These are phyloP conservation scores for Tyto alba DNA, from an alignment of 2,113 vertebrate species.

Conservation along the genomic window DNA sequence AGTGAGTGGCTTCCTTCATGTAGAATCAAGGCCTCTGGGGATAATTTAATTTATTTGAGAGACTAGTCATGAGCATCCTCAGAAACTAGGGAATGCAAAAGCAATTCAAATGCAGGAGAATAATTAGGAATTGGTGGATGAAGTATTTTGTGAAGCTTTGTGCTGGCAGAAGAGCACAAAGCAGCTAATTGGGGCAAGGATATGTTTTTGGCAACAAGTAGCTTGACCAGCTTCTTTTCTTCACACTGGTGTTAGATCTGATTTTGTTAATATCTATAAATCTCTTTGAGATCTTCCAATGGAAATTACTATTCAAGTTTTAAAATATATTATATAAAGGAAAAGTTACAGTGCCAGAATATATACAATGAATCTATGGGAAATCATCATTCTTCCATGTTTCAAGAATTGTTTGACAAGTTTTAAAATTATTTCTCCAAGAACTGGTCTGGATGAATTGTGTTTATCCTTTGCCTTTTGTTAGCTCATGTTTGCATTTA, in stretches of 20 bases:
- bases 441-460: conserved; percentile 53
- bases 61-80: not conserved
- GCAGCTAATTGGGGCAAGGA: not conserved
- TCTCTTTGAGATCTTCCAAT: conserved; percentile 11
- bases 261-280: conserved; percentile 2
- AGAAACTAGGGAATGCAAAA: not conserved
- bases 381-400: conserved; percentile 61
- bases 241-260: not conserved
- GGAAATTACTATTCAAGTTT: conserved; percentile 13
- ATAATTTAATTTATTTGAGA: not conserved
- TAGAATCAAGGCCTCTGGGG: not conserved
- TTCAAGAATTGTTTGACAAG: conserved; percentile 60
- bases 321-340: conserved; percentile 1
- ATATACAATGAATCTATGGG: conserved; percentile 47
- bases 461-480: conserved; percentile 62
- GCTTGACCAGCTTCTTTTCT: not conserved
- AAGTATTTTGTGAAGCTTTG: not conserved
- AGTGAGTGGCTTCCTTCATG: not conserved
- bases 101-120: not conserved
- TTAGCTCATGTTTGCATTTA: conserved; percentile 51
- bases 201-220: not conserved
- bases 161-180: not conserved
- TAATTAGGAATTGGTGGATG: not conserved
- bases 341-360: conserved; percentile 39
- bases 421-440: conserved; percentile 65